Conservation (phyloP, 2,113 vertebrate species). For the Anseranas semipalmata region DNA sequence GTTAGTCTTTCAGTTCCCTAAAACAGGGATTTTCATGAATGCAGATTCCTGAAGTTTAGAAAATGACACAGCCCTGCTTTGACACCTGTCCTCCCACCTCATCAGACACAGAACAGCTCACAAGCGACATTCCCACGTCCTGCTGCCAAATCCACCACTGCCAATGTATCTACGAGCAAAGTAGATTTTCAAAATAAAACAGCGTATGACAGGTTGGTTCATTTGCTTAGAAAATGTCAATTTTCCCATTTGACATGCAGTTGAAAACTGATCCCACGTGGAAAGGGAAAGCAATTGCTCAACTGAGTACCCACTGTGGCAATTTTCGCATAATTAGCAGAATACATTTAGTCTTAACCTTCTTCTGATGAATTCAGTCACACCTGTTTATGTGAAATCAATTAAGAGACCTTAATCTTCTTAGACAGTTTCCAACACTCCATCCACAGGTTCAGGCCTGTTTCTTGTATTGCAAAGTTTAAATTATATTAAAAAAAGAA, state of each 20-base stretch:
- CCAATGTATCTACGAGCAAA: not conserved
- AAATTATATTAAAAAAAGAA: slow-evolving; percentile 69
- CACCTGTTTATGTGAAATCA: slow-evolving; percentile 76
- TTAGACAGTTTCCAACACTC: slow-evolving; percentile 65
- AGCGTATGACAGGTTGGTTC: not conserved
- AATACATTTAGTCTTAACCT: slow-evolving; percentile 59
- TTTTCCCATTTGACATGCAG: slow-evolving; percentile 6
- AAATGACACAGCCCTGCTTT: not conserved
- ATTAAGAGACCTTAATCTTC: slow-evolving; percentile 73
- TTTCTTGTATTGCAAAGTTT: slow-evolving; percentile 52
- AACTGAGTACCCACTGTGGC: slow-evolving; percentile 41
- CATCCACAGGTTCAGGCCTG: slow-evolving; percentile 69
- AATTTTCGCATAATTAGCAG: slow-evolving; percentile 68
- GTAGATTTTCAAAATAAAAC: not conserved
- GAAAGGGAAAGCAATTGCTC: slow-evolving; percentile 51
- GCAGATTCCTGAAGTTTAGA: slow-evolving; percentile 28
- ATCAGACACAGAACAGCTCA: not conserved
- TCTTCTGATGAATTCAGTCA: slow-evolving; percentile 71
- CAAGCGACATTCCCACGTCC: slow-evolving; percentile 21
- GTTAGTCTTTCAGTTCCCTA: not conserved
- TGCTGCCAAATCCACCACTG: slow-evolving; percentile 29
- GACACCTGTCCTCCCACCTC: slow-evolving; percentile 49
- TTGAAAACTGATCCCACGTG: slow-evolving; percentile 11
- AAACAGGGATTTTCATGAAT: not conserved
- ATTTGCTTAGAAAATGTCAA: slow-evolving; percentile 46